phyloP scores from a whole-genome alignment of 2,888 invertebrate genomes.

The Thysanoteuthis rhombus region DNA sequence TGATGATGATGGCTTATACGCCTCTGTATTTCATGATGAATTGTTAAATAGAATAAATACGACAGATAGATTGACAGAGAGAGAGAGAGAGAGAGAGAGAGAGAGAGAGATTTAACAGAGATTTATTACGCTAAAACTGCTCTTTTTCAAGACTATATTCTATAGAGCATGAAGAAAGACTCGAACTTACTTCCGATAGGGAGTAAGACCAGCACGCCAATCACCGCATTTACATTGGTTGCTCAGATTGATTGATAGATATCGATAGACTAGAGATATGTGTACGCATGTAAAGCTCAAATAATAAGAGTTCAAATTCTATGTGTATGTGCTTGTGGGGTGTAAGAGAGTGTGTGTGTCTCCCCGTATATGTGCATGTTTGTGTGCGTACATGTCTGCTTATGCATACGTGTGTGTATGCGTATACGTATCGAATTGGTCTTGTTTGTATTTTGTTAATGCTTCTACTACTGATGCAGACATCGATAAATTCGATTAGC shows the following conservation, averaged over 20 bases:
- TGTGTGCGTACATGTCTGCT: neutral
- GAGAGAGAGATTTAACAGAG: too few relatives aligned
- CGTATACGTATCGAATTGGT: neutral
- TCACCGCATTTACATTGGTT: neutral
- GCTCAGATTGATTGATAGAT: neutral
- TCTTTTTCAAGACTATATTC: neutral
- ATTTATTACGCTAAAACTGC: too few relatives aligned
- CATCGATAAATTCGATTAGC: neutral
- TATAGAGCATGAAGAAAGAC: neutral
- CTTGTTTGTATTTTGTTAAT: neutral
- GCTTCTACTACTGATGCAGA: neutral
- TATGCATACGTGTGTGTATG: neutral
- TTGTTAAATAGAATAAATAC: too few relatives aligned
- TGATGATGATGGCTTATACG: too few relatives aligned
- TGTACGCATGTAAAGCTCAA: neutral
- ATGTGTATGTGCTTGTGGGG: neutral
- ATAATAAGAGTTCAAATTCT: neutral
- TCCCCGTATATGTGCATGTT: neutral
- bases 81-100: too few relatives aligned
- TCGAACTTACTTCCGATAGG: neutral
- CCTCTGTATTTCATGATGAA: too few relatives aligned
- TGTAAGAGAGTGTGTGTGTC: neutral
- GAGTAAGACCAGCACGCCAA: neutral
- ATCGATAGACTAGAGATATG: neutral
- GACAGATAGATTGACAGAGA: too few relatives aligned